Percentiles rank a stretch among this genome's conserved stretches.
Conservation (phyloP, 2,113 vertebrate species). For the Alces alces region DNA sequence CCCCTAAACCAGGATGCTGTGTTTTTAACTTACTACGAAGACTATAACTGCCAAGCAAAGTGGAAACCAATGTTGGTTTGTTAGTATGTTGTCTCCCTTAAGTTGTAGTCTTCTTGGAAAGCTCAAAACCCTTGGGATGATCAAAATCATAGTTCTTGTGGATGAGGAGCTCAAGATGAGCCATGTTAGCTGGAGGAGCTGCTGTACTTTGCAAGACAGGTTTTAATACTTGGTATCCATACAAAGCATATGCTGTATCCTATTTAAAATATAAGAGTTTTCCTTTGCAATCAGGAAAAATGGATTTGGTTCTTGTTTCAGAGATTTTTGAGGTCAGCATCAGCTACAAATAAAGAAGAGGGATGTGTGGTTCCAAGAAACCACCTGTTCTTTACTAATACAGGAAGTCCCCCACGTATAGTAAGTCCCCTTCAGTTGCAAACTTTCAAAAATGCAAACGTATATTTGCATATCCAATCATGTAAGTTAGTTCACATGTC, state of each 20-base stretch:
- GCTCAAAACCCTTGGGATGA: not conserved
- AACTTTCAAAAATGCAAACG: not conserved
- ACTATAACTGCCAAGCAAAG: not conserved
- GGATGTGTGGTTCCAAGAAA: not conserved
- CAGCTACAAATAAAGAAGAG: not conserved
- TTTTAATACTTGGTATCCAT: not conserved
- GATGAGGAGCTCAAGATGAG: not conserved
- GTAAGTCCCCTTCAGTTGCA: not conserved
- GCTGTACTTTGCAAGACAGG: not conserved
- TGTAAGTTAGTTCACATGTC: not conserved
- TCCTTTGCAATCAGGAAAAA: not conserved
- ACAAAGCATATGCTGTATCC: not conserved
- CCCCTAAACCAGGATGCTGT: not conserved
- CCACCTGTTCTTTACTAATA: not conserved
- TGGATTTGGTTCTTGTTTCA: not conserved
- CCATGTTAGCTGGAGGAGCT: not conserved
- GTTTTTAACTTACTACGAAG: not conserved
- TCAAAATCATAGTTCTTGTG: not conserved
- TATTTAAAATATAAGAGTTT: not conserved
- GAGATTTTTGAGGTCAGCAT: not conserved
- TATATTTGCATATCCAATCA: not conserved
- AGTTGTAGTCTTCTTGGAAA: not conserved
- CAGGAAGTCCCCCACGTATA: not conserved
- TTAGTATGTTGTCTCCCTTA: not conserved
- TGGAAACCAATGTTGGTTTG: not conserved